Evolutionary conservation across 92 coral and sea anemone genomes (phyloP).

Genomic region (Pocillopora meandrina): DNA sequence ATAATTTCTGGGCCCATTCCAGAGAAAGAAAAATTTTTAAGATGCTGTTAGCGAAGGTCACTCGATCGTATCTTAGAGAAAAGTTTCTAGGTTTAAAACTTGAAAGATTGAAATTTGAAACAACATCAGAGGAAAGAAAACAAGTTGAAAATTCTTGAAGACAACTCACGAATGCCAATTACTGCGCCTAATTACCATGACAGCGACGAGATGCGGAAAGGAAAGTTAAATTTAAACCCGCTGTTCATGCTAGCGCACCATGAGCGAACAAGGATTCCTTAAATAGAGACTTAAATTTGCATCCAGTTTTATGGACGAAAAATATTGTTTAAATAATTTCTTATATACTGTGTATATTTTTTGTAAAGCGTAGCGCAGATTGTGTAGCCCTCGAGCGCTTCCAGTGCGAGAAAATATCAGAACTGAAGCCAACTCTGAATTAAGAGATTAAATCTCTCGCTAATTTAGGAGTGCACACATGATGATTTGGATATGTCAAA

Average conservation of each 20-base stretch:
- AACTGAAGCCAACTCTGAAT: neutral
- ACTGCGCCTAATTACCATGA: slow-evolving; percentile 2
- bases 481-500: neutral
- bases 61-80: too few relatives aligned
- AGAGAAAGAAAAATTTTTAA: too few relatives aligned
- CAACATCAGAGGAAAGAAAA: neutral
- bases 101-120: neutral
- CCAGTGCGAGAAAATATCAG: neutral
- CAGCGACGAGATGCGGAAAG: neutral
- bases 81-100: neutral
- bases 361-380: slow-evolving; percentile 10
- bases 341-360: slow-evolving; percentile 42
- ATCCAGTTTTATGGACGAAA: slow-evolving; percentile 25
- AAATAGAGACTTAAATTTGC: neutral
- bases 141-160: slow-evolving; percentile 3
- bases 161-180: neutral
- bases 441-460: neutral
- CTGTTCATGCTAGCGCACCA: neutral
- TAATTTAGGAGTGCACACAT: too few relatives aligned
- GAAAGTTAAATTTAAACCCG: neutral
- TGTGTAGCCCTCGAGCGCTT: neutral
- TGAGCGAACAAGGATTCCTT: neutral
- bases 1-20: neutral
- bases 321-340: neutral
- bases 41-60: too few relatives aligned